Evolutionary conservation across 2,113 vertebrate genomes (phyloP).

Genomic region (Aspiorhynchus laticeps): DNA sequence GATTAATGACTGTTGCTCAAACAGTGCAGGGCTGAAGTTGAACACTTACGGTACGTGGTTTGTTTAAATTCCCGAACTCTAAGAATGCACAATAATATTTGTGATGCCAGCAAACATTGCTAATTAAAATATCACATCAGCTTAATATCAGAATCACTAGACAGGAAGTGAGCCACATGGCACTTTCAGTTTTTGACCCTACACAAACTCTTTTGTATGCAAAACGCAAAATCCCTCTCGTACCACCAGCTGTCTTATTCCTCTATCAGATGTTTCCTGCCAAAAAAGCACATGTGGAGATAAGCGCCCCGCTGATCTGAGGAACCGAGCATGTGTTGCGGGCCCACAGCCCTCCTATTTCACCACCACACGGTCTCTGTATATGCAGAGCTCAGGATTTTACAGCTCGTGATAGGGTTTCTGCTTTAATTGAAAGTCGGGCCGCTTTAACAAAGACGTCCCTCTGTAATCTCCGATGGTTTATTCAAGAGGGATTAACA

Average conservation of each 20-base stretch:
- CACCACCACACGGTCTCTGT: neutral
- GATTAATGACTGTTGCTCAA: neutral
- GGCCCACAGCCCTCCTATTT: neutral
- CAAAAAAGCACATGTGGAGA: constrained; percentile 23
- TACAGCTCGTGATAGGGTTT: constrained; percentile 56
- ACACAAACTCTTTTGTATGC: constrained; percentile 9
- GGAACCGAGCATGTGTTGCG: constrained; percentile 52
- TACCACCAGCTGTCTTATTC: constrained; percentile 29
- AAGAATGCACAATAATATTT: neutral
- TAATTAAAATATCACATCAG: constrained; percentile 9
- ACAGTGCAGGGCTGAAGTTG: neutral
- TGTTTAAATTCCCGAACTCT: neutral
- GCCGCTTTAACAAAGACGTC: constrained; percentile 64
- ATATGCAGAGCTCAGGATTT: neutral
- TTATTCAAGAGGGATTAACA: constrained; percentile 70
- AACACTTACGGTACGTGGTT: neutral
- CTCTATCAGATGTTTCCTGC: constrained; percentile 29
- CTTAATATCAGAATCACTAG: neutral
- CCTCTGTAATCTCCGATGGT: constrained; percentile 59
- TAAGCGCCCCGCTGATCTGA: constrained; percentile 55
- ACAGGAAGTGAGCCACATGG: neutral
- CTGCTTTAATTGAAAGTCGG: constrained; percentile 69
- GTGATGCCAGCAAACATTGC: neutral
- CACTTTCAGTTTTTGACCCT: neutral
- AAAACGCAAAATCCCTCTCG: neutral